phyloP scores from a whole-genome alignment of 2,888 invertebrate species.

The Proisotoma minuta region DNA sequence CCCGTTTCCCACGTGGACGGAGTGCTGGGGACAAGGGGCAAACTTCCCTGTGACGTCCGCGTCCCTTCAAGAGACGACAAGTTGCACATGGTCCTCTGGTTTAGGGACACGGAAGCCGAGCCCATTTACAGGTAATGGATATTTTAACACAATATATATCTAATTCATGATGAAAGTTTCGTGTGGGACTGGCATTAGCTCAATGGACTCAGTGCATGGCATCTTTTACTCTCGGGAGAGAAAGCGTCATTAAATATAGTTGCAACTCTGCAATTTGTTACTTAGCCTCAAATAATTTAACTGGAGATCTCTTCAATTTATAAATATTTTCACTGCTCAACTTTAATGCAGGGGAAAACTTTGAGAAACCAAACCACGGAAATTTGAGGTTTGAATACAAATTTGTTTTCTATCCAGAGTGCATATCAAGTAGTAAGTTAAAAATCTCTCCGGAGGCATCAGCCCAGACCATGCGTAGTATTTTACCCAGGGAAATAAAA shows the following conservation, averaged over 20 bases:
- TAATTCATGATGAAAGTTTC: too few species aligned
- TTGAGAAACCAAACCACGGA: neutral
- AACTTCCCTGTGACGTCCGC: constrained; percentile 80
- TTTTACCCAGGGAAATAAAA: constrained; percentile 9
- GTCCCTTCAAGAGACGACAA: constrained; percentile 72
- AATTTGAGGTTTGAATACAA: neutral
- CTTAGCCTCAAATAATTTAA: too few species aligned
- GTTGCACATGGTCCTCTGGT: constrained; percentile 85
- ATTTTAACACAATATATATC: constrained; percentile 21
- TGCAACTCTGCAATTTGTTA: too few species aligned
- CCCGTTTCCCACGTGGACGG: constrained; percentile 75
- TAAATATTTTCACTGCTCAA: too few species aligned
- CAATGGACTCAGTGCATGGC: too few species aligned
- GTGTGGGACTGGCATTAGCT: too few species aligned
- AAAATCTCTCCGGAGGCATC: neutral
- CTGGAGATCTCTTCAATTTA: too few species aligned
- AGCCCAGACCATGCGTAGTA: neutral
- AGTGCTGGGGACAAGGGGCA: constrained; percentile 72
- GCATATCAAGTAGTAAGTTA: neutral
- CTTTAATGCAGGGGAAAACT: too few species aligned
- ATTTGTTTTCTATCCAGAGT: neutral
- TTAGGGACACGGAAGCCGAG: constrained; percentile 75
- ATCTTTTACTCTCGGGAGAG: too few species aligned
- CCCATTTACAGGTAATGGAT: constrained; percentile 72
- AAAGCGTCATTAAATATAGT: too few species aligned